Base-by-base conservation (phyloP, 2,888 invertebrate genomes). In the Apamea epomidion region DNA sequence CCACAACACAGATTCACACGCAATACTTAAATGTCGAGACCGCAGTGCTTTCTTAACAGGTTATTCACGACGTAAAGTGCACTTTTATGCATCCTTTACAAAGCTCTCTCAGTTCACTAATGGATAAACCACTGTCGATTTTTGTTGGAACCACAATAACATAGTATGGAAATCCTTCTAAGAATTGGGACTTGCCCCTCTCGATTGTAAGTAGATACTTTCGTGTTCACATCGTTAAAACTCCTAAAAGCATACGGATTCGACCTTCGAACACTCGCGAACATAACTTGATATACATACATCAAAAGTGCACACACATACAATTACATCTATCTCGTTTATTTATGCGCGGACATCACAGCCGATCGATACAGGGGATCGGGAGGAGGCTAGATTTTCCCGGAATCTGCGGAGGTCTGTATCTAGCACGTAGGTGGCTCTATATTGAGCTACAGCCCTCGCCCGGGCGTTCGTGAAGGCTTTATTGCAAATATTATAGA, bases 331-430 rank as follows among this genome's bases (percentile, higher is more conserved):
- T 54, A 73, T 65, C 70, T 74, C 81, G 81, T 42, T 54, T 81
- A 87, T 85, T 84, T 81, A 85, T 84, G 85, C 85, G 86, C 86
- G 81, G 85, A 74, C 85, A 87, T 77, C 73, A 60, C 54, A 58
- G 67, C 12, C 72, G 87, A 83, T 89, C 89, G 84, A 90, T 90
- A 85, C 82, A 78, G 81, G 83, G 64, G 42, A 77, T 67, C 18
- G 83, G 82, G 76, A 71, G 77, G 62, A 54, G 80, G 65, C 77
- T 84, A 76, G 81, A 45, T 76, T 78, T 88, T 82, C 80, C 73
- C 62, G 72, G 78, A 80, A 79, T 67, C 70, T 76, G 79, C 72
- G 64, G 74, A 77, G 74, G 87, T 71, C 72, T 88, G 72, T 64
- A 78, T 74, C 75, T 81, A 84, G 58, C 14, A 42, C 37, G 54